These are phyloP conservation scores for Rhea pennata DNA, from an alignment of 2,113 vertebrate species.

Conservation along the genomic window DNA sequence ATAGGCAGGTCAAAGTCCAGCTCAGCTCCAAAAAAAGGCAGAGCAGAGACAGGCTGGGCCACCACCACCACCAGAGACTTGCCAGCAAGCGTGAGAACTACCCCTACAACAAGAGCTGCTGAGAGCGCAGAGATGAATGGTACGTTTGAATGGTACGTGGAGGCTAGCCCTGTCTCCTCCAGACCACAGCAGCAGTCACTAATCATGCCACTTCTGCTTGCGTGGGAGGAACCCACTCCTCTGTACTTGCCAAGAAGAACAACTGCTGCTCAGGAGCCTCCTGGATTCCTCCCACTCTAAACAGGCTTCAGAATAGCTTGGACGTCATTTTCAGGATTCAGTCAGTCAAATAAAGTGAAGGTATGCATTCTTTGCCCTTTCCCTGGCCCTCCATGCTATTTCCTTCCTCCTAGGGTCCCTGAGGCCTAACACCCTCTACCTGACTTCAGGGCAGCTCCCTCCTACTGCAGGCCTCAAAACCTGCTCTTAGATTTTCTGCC, in stretches of 20 bases:
- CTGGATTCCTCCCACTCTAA: background rate
- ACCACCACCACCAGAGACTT: background rate
- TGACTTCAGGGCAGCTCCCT: background rate
- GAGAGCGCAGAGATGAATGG: background rate
- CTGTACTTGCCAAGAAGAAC: background rate
- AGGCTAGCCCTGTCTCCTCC: background rate
- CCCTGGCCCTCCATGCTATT: background rate
- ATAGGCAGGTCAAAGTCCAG: background rate
- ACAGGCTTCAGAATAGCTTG: background rate
- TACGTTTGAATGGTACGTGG: fast-evolving
- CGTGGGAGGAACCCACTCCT: background rate
- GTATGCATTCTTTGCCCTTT: fast-evolving
- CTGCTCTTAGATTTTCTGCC: background rate
- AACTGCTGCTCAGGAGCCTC: background rate
- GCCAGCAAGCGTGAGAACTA: background rate
- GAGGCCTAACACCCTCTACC: background rate
- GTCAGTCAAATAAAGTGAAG: fast-evolving
- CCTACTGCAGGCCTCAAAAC: background rate
- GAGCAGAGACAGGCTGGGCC: background rate
- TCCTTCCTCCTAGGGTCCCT: background rate
- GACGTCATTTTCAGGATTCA: background rate
- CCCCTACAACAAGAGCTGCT: background rate
- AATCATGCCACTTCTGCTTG: background rate
- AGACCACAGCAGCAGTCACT: background rate
- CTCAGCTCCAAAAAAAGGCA: background rate